A percentile compares a stretch with the other conserved stretches of the same genome.
Conservation (phyloP, 2,113 vertebrate genomes). For the Heterocephalus glaber region DNA sequence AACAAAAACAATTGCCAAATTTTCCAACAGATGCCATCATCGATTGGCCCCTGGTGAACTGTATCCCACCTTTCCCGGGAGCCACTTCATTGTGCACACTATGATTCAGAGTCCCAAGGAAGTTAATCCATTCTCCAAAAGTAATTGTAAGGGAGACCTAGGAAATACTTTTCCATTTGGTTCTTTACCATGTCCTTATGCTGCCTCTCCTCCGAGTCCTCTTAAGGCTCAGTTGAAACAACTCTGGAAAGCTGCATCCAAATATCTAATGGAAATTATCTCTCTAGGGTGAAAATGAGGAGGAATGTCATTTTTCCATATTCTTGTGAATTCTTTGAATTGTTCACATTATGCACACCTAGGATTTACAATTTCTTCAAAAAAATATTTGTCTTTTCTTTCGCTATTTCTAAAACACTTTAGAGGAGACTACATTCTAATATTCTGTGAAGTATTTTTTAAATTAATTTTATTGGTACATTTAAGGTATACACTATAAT, state of each 20-base stretch:
- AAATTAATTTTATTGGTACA: too few relatives aligned
- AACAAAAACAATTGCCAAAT: not conserved
- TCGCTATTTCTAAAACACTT: not conserved
- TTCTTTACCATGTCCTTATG: conserved; percentile 11
- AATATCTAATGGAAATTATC: not conserved
- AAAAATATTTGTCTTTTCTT: not conserved
- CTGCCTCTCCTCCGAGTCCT: not conserved
- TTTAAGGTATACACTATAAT: too few relatives aligned
- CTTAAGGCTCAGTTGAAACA: not conserved
- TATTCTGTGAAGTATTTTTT: not conserved
- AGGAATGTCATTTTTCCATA: not conserved
- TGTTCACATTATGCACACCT: not conserved
- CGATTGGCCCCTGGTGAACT: not conserved
- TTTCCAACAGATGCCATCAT: not conserved
- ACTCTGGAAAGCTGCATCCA: not conserved
- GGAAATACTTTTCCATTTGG: not conserved
- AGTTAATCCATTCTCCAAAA: not conserved
- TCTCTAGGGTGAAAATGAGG: not conserved
- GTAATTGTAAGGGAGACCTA: not conserved
- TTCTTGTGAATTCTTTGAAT: not conserved
- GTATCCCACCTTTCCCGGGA: not conserved
- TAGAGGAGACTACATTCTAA: not conserved
- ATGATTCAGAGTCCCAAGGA: not conserved
- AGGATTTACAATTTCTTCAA: not conserved
- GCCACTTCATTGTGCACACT: not conserved